Percentiles rank a stretch among this genome's conserved stretches.
These are phyloP conservation scores for human DNA, from an alignment of 2,113 vertebrate species.

Conservation along the genomic window DNA sequence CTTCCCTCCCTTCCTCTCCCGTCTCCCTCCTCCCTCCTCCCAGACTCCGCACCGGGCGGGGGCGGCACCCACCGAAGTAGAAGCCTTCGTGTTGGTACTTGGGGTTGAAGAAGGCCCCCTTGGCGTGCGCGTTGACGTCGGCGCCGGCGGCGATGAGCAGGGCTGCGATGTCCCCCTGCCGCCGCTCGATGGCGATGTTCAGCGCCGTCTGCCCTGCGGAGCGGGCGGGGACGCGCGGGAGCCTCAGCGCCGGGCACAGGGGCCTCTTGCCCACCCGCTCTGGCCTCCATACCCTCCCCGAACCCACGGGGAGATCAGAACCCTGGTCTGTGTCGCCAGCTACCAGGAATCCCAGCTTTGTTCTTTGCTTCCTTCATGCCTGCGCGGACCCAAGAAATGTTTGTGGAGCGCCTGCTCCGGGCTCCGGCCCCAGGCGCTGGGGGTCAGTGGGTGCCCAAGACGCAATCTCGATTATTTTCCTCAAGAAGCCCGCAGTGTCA, in stretches of 20 bases:
- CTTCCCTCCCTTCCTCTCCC: background rate
- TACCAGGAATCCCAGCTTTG: background rate
- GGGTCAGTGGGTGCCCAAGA: background rate
- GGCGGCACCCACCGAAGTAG: slow-evolving; percentile 86
- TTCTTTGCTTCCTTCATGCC: background rate
- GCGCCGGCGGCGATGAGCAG: slow-evolving; percentile 86
- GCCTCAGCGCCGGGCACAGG: background rate
- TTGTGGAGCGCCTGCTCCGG: background rate
- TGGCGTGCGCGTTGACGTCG: slow-evolving; percentile 85
- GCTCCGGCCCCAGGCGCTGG: background rate
- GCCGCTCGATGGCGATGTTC: slow-evolving; percentile 88
- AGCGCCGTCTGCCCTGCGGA: slow-evolving; percentile 86
- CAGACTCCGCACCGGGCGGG: rapidly evolving
- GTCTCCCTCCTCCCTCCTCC: rapidly evolving
- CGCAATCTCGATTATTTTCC: background rate
- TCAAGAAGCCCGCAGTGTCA: background rate
- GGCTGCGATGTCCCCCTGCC: slow-evolving; percentile 84
- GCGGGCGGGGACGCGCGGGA: rapidly evolving
- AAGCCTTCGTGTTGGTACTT: slow-evolving; percentile 88
- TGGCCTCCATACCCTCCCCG: background rate
- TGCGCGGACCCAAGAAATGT: background rate
- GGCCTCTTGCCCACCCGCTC: background rate
- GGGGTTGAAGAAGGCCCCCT: slow-evolving; percentile 89
- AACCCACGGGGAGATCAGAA: background rate
- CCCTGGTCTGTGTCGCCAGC: background rate